Evolutionary conservation across 2,113 vertebrate species (phyloP), one percentile per base, ranked within the genome.

Genomic region (Psophia crepitans): DNA sequence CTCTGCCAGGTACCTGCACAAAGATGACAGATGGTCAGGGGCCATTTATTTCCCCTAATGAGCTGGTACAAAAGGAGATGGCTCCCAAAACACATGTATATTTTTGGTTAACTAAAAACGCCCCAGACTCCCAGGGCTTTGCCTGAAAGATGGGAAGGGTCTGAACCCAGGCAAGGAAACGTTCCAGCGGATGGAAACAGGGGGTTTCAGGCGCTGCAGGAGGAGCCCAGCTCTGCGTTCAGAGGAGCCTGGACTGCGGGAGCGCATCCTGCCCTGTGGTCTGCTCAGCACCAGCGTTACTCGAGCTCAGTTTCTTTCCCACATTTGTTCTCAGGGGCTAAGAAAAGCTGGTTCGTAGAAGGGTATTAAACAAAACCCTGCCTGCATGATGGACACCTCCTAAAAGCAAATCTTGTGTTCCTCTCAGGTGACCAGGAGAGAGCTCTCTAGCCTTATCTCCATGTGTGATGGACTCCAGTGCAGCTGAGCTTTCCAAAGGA

Each of bases 11-110:
- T 96, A 94, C 91, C 89, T 70, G 86, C 91, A 89, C 95, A 84
- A 83, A 43, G 95, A 95, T 80, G 94, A 85, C 97, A 97, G 97
- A 97, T 93, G 98, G 97, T 92, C 93, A 92, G 95, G 81, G 88
- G 87, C 92, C 76, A 64, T 94, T 81, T 90, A 46, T 77, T 39
- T 87, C 41, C 96, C 93, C 74, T 89, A 96, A 96, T 24, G 96
- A 93, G 95, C 92, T 64, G 91, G 80, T 87, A 80, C 87, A 88
- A 94, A 96, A 82, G 43, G 90, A 84, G 91, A 95, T 79, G 66
- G 83, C 63, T 91, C 83, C 78, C 71, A 37, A 41, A 95, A 80
- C 87, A 64, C 85, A 44, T 54, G 66, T 66, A 64, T 77, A 70
- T 73, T 83, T 85, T 63, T 69, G 57, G 96, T 80, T 90, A 76